Evolutionary conservation across 2,888 invertebrate species (phyloP), one percentile per base, ranked within the genome.

Genomic region (Eupithecia subumbrata): DNA sequence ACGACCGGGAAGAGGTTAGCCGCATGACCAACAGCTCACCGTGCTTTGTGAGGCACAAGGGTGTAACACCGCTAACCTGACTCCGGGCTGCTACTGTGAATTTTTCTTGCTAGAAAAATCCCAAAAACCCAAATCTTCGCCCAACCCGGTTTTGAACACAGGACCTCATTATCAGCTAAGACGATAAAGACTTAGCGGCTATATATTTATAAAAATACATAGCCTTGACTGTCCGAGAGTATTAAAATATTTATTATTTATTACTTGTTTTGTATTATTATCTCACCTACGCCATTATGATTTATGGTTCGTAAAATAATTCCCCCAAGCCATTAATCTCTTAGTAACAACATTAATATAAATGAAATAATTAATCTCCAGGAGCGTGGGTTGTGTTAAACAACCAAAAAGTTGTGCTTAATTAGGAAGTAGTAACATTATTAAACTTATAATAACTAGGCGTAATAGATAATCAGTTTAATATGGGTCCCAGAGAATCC

Each of bases 261-360:
- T 37, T 12, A 16, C 67, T 34, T 22, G 25, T 68, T 43, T 45
- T 43, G 43, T 68, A 68, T 68, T 60, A 60, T 68, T 45, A 68
- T 68, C 68, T 22, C 22, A 68, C 68, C 43, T 68, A 22, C 12
- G 37, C 40, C 40, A 68, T 40, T 68, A 68, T 73, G 68, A 71
- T 68, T 68, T 60, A 71, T 30, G 60, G 45, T 34, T 37, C 60
- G 22, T 9, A 60, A 67, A 74, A 67, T 43, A 64, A 75, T 77
- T 25, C 63, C 64, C 56, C n/a, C 45, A 43, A 76, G 68, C 64
- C 63, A 76, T 74, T 76, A 74, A 72, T 71, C 64, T 74, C 69
- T 22, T 72, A 72, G 64, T 72, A 68, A 68, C 52, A 76, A 72
- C 73, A 76, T 74, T 76, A 76, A 76, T 76, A 68, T 71, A 60